phyloP scores from a whole-genome alignment of 2,113 vertebrate genomes.

The Muntiacus reevesi region DNA sequence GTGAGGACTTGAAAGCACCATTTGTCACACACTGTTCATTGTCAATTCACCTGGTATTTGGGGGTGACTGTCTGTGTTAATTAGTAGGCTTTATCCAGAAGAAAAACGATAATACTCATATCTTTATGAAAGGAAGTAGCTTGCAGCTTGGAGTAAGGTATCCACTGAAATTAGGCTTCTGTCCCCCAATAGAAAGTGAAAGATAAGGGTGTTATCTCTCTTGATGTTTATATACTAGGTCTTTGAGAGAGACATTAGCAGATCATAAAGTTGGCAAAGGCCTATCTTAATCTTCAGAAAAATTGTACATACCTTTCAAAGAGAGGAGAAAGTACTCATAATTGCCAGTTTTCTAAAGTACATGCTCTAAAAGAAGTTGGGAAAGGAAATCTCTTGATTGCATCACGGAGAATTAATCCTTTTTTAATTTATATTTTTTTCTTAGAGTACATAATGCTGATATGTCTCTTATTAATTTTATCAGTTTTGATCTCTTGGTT shows the following conservation, averaged over 20 bases:
- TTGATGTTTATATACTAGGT: background rate
- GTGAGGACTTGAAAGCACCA: background rate
- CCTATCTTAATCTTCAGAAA: background rate
- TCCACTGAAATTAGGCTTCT: background rate
- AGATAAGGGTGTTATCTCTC: background rate
- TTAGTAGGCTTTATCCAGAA: background rate
- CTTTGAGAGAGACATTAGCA: background rate
- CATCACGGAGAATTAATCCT: background rate
- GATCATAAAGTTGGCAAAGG: background rate
- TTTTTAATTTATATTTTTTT: background rate
- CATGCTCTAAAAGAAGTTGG: background rate
- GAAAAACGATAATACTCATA: background rate
- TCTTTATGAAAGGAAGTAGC: background rate
- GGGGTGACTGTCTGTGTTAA: background rate
- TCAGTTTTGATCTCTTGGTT: background rate
- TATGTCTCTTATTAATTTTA: background rate
- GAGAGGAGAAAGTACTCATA: background rate
- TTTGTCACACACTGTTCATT: background rate
- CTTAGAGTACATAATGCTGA: background rate
- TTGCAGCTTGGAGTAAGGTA: background rate
- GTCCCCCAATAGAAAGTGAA: background rate
- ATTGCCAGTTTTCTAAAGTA: background rate
- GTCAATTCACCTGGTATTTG: background rate
- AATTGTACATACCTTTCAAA: background rate
- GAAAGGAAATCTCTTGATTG: background rate